A percentile compares a stretch with the other conserved stretches of the same genome.
These are phyloP conservation scores for Artibeus jamaicensis DNA, from an alignment of 2,797 vertebrate genomes.

Conservation along the genomic window DNA sequence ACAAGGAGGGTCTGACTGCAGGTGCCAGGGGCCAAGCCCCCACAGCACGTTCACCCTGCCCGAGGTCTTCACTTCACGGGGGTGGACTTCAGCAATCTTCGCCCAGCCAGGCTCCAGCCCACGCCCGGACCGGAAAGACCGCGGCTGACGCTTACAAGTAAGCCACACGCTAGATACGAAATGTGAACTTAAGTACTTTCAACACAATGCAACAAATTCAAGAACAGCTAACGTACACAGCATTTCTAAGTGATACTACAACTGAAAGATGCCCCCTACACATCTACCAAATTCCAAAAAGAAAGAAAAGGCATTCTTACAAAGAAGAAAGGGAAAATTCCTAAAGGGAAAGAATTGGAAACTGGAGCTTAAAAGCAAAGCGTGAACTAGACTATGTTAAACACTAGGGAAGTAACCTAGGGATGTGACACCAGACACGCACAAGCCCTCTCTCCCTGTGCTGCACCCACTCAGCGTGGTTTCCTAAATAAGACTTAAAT, in stretches of 20 bases:
- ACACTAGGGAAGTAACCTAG: background rate
- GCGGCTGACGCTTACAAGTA: background rate
- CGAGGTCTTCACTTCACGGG: background rate
- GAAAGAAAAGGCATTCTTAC: background rate
- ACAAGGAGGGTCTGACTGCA: background rate
- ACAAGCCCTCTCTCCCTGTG: background rate
- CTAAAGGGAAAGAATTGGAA: background rate
- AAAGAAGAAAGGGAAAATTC: background rate
- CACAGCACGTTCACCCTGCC: background rate
- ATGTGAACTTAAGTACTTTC: background rate
- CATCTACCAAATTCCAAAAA: background rate
- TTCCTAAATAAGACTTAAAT: background rate
- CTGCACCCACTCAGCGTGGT: background rate
- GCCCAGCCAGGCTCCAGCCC: background rate
- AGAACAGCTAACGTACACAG: background rate
- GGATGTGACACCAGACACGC: background rate
- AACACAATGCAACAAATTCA: background rate
- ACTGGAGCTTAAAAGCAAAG: background rate
- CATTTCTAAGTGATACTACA: slow-evolving; percentile 10
- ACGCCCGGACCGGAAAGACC: background rate
- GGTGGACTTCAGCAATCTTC: background rate
- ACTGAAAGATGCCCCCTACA: background rate
- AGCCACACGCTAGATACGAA: background rate
- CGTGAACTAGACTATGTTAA: background rate
- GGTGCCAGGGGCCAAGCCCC: background rate